phyloP scores from a whole-genome alignment of 1,140 invertebrate species.

The Oreohelix idahoensis region DNA sequence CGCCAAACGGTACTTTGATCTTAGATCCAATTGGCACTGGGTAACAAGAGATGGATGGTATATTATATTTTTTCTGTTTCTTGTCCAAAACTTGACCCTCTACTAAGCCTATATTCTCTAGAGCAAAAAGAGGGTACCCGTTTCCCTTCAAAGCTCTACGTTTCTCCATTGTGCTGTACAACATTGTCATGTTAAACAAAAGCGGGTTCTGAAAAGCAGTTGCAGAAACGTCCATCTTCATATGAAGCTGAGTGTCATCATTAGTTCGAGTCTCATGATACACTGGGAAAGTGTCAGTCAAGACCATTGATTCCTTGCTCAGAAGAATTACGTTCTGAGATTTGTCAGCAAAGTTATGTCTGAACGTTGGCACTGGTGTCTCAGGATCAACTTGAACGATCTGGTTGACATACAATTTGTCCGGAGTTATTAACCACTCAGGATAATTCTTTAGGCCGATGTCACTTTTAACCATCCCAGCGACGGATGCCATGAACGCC shows the following conservation, averaged over 20 bases:
- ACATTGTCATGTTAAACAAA: slow-evolving; percentile 38
- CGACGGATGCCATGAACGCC: slow-evolving; percentile 9
- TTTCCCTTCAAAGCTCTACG: slow-evolving; percentile 22
- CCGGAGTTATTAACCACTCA: slow-evolving; percentile 30
- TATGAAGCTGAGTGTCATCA: background rate
- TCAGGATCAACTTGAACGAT: slow-evolving; percentile 40
- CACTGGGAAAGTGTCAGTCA: slow-evolving; percentile 24
- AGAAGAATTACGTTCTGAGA: slow-evolving; percentile 33
- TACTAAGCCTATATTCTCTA: slow-evolving; percentile 31
- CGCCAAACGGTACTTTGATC: slow-evolving; percentile 12
- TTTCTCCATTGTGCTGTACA: slow-evolving; percentile 41
- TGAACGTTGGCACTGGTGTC: slow-evolving; percentile 32
- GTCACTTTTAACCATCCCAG: slow-evolving; percentile 13
- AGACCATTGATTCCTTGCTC: slow-evolving; percentile 18
- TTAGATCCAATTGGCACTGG: slow-evolving; percentile 30
- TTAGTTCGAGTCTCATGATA: background rate
- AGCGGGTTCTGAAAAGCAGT: slow-evolving; percentile 35
- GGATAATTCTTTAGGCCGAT: slow-evolving; percentile 29
- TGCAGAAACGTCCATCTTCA: slow-evolving; percentile 28
- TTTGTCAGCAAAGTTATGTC: slow-evolving; percentile 34
- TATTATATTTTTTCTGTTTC: slow-evolving; percentile 26
- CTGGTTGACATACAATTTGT: slow-evolving; percentile 40
- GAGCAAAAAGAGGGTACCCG: slow-evolving; percentile 39
- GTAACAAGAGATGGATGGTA: slow-evolving; percentile 27
- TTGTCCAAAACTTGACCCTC: background rate